These are phyloP conservation scores for Endotricha flammealis DNA, from an alignment of 2,888 invertebrate species.

Conservation along the genomic window DNA sequence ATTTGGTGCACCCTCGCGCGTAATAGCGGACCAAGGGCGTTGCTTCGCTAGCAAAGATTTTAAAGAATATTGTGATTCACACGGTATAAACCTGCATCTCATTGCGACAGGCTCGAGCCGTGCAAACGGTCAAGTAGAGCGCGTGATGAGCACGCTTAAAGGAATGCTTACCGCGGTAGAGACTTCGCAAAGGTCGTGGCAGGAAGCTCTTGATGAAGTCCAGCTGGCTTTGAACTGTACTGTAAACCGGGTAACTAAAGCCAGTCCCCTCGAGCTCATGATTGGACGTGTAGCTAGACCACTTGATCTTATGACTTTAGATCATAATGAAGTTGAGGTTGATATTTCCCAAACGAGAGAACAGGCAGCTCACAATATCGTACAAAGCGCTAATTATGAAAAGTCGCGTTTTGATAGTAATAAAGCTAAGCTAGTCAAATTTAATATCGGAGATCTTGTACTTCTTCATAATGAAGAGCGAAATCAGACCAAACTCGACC, in stretches of 20 bases:
- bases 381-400: conserved; percentile 12
- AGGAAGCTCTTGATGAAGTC: conserved; percentile 19
- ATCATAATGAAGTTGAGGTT: conserved; percentile 8
- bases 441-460: conserved; percentile 3
- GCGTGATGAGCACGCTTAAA: conserved; percentile 19
- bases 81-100: conserved; percentile 16
- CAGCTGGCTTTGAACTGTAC: conserved; percentile 22
- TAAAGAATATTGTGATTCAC: conserved; percentile 11
- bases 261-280: conserved; percentile 14
- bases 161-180: conserved; percentile 20
- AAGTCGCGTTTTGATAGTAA: conserved; percentile 16
- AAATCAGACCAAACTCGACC: too few relatives aligned
- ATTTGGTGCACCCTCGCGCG: conserved; percentile 17
- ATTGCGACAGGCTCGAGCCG: conserved; percentile 17
- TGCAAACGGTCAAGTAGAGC: conserved; percentile 21
- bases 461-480: too few relatives aligned
- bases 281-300: conserved; percentile 17
- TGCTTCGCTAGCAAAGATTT: conserved; percentile 18
- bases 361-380: conserved; percentile 9
- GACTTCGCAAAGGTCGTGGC: conserved; percentile 18
- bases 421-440: conserved; percentile 14
- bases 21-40: conserved; percentile 22
- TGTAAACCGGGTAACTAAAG: conserved; percentile 9
- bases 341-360: conserved; percentile 11
- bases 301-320: background rate